Conservation (phyloP, 2,888 invertebrate genomes). For the Drosophila diplacantha region DNA sequence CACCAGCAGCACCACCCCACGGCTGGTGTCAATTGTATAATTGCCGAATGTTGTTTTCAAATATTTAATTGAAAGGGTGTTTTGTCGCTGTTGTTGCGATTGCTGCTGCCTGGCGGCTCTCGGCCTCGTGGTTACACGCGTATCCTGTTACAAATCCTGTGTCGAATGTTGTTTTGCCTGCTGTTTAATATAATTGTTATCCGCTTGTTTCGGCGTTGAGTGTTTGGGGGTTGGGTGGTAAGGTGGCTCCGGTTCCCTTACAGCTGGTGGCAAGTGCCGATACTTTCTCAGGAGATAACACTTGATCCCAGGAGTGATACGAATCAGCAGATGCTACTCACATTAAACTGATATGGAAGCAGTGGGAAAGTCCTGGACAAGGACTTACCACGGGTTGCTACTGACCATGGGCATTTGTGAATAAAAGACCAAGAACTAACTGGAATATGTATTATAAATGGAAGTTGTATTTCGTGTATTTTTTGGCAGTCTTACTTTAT, state of each 20-base stretch:
- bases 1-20: constrained; percentile 35
- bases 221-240: constrained; percentile 19
- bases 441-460: too few relatives aligned
- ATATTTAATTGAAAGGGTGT: constrained; percentile 76
- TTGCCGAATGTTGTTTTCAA: constrained; percentile 74
- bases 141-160: constrained; percentile 77
- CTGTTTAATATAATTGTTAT: constrained; percentile 72
- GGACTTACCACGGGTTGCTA: background rate
- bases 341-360: constrained; percentile 25
- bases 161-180: constrained; percentile 61
- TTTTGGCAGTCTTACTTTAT: too few relatives aligned
- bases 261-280: constrained; percentile 51
- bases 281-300: constrained; percentile 55
- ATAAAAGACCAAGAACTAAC: background rate
- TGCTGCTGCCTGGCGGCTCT: constrained; percentile 10
- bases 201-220: constrained; percentile 52
- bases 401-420: background rate
- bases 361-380: constrained; percentile 42
- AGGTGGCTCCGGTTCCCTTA: constrained; percentile 14
- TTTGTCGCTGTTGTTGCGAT: constrained; percentile 45
- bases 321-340: constrained; percentile 43
- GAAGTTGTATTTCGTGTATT: too few relatives aligned
- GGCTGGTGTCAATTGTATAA: constrained; percentile 73
- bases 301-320: constrained; percentile 37
- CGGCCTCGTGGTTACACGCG: constrained; percentile 76